Evolutionary conservation across 2,888 invertebrate genomes (phyloP), one percentile per base, ranked within the genome.

Genomic region (Habrosyne pyritoides): DNA sequence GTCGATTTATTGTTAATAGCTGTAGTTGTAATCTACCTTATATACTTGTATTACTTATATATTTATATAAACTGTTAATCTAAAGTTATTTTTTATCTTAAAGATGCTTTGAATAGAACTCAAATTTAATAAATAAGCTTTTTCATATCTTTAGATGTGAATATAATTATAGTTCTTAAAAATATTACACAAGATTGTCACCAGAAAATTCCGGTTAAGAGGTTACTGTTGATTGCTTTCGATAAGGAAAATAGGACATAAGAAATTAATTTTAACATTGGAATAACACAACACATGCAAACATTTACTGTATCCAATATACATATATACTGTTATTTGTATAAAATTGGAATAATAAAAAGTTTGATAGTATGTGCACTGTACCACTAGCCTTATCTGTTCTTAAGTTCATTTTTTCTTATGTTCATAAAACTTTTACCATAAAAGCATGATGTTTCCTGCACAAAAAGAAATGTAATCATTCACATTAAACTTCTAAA

Each of bases 1-100:
- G 22, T 48, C 57, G 54, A 61, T 70, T 62, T 60, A 63, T 59
- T 5, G n/a, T n/a, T 33, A n/a, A 2, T 12, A 12, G 3, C 12
- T n/a, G n/a, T n/a, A 10, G 2, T 3, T 30, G 10, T 28, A 28
- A 28, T n/a, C n/a, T n/a, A n/a, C n/a, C n/a, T n/a, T n/a, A n/a
- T n/a, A n/a, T n/a, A n/a, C n/a, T n/a, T n/a, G n/a, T n/a, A n/a
- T n/a, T n/a, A n/a, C n/a, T n/a, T n/a, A n/a, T n/a, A n/a, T n/a
- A n/a, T n/a, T n/a, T n/a, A n/a, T n/a, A n/a, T n/a, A n/a, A n/a
- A n/a, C n/a, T n/a, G n/a, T n/a, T n/a, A n/a, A n/a, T n/a, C n/a
- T n/a, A n/a, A n/a, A n/a, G n/a, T n/a, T n/a, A n/a, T n/a, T n/a
- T n/a, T n/a, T n/a, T n/a, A n/a, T n/a, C n/a, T n/a, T n/a, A n/a